phyloP scores from a whole-genome alignment of 2,888 invertebrate genomes.

The Antitype chi region DNA sequence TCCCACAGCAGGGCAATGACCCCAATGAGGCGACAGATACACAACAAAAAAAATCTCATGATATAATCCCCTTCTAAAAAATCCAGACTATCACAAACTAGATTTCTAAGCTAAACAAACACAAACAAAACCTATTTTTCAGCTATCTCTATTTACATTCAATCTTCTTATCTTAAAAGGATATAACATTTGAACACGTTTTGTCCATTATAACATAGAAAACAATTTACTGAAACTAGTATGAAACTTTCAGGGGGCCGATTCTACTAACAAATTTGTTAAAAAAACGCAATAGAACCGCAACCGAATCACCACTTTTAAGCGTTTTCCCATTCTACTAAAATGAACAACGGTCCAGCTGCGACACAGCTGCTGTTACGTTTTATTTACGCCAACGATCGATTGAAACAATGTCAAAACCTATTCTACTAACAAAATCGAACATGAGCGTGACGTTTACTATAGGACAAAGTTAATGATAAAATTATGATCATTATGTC shows the following conservation, averaged over 20 bases:
- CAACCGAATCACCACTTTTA: too few species aligned
- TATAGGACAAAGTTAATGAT: too few species aligned
- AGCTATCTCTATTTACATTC: conserved; percentile 33
- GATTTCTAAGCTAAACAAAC: conserved; percentile 10
- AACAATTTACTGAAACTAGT: conserved; percentile 11
- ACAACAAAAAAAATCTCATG: neutral
- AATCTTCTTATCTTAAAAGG: conserved; percentile 25
- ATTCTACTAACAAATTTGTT: too few species aligned
- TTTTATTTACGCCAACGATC: too few species aligned
- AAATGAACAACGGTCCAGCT: too few species aligned
- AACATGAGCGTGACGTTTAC: too few species aligned
- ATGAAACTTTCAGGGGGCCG: conserved; percentile 35
- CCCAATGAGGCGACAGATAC: neutral
- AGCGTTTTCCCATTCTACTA: too few species aligned
- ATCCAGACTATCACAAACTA: neutral
- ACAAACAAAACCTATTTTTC: conserved; percentile 16
- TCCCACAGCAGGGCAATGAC: neutral
- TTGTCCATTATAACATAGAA: conserved; percentile 7
- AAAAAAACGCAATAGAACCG: too few species aligned
- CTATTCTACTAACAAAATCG: too few species aligned
- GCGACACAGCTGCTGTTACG: too few species aligned
- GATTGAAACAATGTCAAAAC: too few species aligned
- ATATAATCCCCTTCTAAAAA: neutral
- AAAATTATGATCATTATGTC: too few species aligned
- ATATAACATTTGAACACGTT: conserved; percentile 29